Evolutionary conservation across 1,140 invertebrate species (phyloP).

Genomic region (Bombus confusus): DNA sequence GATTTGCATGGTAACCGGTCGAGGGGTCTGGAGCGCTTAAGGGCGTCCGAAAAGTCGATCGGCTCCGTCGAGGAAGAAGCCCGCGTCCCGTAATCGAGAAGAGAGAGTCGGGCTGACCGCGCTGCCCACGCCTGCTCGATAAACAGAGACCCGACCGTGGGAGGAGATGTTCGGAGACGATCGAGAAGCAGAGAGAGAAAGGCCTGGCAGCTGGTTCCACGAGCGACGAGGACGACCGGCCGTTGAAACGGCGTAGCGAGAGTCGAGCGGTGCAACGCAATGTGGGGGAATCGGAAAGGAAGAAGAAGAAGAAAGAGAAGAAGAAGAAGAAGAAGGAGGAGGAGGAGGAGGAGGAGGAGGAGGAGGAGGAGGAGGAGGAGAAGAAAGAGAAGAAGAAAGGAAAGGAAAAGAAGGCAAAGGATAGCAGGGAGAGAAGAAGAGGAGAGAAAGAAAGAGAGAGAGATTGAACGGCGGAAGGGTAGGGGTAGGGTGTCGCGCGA

Average conservation of each 20-base stretch:
- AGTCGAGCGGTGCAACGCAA: background rate
- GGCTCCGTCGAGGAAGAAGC: background rate
- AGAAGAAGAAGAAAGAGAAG: background rate
- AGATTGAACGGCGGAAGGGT: background rate
- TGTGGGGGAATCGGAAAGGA: background rate
- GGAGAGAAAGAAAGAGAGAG: background rate
- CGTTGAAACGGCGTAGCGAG: background rate
- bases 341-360: background rate
- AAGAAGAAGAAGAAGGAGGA: background rate
- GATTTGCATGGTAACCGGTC: background rate
- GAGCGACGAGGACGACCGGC: background rate
- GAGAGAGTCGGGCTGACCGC: background rate
- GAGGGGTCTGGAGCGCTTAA: background rate
- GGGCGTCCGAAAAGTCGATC: background rate
- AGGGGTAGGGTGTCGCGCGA: conserved; percentile 68
- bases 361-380: background rate
- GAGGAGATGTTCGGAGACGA: conserved; percentile 50
- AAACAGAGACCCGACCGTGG: conserved; percentile 61
- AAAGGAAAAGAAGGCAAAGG: background rate
- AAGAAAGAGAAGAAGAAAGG: background rate
- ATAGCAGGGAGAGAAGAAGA: background rate
- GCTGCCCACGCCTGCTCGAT: conserved; percentile 64
- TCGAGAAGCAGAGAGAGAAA: background rate
- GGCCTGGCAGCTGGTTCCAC: background rate
- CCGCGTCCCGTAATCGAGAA: conserved; percentile 17